phyloP scores from a whole-genome alignment of 2,888 invertebrate species.

The Drosophila aldrichi region DNA sequence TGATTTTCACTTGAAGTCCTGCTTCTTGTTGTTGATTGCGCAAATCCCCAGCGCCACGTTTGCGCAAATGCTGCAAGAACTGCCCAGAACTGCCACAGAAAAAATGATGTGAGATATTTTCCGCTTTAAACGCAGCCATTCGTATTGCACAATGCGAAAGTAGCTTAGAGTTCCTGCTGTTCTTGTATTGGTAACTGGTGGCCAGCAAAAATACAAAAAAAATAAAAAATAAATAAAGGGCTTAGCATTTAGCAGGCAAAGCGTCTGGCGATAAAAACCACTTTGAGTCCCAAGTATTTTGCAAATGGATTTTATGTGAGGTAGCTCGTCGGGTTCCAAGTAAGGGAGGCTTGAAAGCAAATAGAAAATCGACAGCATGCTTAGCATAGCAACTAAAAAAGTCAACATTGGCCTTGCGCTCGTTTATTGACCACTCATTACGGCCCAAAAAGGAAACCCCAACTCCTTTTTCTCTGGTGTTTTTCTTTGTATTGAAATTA shows the following conservation, averaged over 20 bases:
- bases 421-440: constrained; percentile 54
- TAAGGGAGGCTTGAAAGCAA: constrained; percentile 20
- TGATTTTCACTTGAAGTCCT: constrained; percentile 4
- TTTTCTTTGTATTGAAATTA: constrained; percentile 32
- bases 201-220: neutral
- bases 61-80: constrained; percentile 46
- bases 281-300: constrained; percentile 31
- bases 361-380: constrained; percentile 27
- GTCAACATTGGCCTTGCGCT: constrained; percentile 9
- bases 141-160: constrained; percentile 26
- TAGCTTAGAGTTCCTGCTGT: constrained; percentile 31
- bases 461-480: neutral
- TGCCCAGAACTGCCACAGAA: constrained; percentile 9
- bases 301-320: constrained; percentile 44
- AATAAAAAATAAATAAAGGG: constrained; percentile 17
- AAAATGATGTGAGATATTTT: constrained; percentile 26
- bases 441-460: constrained; percentile 33
- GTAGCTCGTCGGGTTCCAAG: constrained; percentile 13
- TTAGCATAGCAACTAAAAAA: constrained; percentile 21
- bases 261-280: constrained; percentile 23
- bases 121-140: constrained; percentile 6
- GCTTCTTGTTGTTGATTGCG: constrained; percentile 43
- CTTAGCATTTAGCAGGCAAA: constrained; percentile 43
- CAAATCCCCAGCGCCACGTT: constrained; percentile 53
- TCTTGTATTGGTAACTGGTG: constrained; percentile 6